A percentile compares a stretch with the other conserved stretches of the same genome.
These are phyloP conservation scores for Megaleporinus macrocephalus DNA, from an alignment of 2,113 vertebrate genomes.

Conservation along the genomic window DNA sequence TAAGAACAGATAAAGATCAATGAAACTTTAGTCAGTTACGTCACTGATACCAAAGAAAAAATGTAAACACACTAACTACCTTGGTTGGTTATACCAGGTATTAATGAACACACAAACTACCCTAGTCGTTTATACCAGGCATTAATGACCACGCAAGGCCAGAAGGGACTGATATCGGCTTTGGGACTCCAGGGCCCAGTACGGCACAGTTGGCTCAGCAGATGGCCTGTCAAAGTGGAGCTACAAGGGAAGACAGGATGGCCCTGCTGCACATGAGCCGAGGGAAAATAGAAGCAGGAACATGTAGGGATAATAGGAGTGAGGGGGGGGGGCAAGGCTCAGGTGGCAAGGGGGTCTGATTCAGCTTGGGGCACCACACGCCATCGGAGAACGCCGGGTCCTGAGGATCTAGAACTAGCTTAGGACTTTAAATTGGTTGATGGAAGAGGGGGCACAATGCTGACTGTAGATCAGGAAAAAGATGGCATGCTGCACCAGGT, in stretches of 20 bases:
- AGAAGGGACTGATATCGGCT: background rate
- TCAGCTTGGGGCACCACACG: background rate
- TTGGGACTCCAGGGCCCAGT: slow-evolving; percentile 5
- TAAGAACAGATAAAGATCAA: background rate
- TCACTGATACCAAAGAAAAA: background rate
- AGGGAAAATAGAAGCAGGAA: background rate
- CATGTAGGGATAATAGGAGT: too few species aligned
- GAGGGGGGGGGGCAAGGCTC: background rate
- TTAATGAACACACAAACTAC: background rate
- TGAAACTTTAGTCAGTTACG: background rate
- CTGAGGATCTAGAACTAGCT: background rate
- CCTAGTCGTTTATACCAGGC: background rate
- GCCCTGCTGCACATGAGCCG: slow-evolving; percentile 16
- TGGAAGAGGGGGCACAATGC: background rate
- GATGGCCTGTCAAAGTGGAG: slow-evolving; percentile 47
- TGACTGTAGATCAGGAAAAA: background rate
- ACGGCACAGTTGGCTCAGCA: slow-evolving; percentile 50
- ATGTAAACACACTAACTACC: background rate
- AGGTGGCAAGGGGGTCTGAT: slow-evolving; percentile 25
- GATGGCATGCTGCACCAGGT: background rate
- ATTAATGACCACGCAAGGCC: slow-evolving; percentile 34
- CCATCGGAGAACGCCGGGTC: background rate
- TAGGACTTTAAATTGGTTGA: background rate
- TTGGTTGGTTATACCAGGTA: background rate
- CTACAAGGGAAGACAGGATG: slow-evolving; percentile 20